phyloP scores from a whole-genome alignment of 1,140 invertebrate genomes.

The Halictus rubicundus region DNA sequence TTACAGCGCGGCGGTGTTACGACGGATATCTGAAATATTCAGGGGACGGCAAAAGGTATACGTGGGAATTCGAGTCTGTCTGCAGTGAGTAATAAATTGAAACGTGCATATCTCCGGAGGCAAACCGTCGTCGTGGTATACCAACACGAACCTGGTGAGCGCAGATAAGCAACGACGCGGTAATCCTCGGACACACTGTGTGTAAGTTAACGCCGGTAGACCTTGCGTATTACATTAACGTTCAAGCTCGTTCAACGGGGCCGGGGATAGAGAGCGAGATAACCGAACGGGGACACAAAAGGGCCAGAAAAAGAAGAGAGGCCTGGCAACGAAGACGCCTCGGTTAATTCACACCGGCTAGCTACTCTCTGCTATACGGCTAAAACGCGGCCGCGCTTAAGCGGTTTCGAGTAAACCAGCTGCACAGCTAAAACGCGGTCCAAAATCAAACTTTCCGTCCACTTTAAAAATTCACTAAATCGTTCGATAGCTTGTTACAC shows the following conservation, averaged over 20 bases:
- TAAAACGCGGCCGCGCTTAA: too few species aligned
- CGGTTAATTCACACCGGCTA: constrained; percentile 32
- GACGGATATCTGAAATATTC: constrained; percentile 50
- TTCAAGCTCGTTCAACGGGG: constrained; percentile 33
- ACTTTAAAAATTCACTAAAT: too few species aligned
- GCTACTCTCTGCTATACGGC: too few species aligned
- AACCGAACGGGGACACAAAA: neutral
- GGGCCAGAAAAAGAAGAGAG: neutral
- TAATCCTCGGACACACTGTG: constrained; percentile 77
- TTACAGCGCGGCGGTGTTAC: constrained; percentile 31
- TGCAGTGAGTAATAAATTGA: constrained; percentile 73
- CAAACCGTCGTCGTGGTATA: constrained; percentile 61
- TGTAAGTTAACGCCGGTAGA: constrained; percentile 76
- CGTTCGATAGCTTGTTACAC: too few species aligned
- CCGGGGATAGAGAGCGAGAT: neutral
- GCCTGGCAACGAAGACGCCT: neutral
- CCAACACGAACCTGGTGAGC: constrained; percentile 69
- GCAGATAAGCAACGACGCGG: constrained; percentile 77
- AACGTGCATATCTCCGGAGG: constrained; percentile 69
- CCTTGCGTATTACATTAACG: constrained; percentile 75
- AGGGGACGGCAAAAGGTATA: constrained; percentile 43
- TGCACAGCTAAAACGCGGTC: too few species aligned
- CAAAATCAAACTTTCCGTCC: too few species aligned
- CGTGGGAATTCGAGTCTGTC: constrained; percentile 49
- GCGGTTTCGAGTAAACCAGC: too few species aligned